Evolutionary conservation across 1,140 invertebrate genomes (phyloP).

Genomic region (Riptortus pedestris): DNA sequence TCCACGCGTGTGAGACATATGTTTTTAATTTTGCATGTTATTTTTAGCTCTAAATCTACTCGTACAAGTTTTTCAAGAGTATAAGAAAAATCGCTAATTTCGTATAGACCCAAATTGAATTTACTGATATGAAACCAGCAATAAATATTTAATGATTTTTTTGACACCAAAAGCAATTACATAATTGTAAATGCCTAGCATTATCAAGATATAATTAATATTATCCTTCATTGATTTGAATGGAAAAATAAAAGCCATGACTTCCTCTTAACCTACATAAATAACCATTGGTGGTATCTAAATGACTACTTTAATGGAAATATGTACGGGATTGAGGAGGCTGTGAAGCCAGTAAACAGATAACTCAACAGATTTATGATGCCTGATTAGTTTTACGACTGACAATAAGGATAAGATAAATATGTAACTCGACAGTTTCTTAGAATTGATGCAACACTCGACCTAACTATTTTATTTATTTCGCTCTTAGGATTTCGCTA

Average conservation of each 20-base stretch:
- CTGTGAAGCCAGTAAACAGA: background rate
- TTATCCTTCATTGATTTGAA: background rate
- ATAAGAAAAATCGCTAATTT: too few species aligned
- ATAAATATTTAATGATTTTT: too few species aligned
- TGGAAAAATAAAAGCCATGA: background rate
- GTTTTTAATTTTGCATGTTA: too few species aligned
- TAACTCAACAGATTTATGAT: background rate
- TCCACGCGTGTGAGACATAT: too few species aligned
- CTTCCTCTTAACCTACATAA: constrained; percentile 4
- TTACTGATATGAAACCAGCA: too few species aligned
- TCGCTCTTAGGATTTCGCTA: background rate
- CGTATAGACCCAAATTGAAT: too few species aligned
- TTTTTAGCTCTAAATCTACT: too few species aligned
- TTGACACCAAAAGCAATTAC: too few species aligned
- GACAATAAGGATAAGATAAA: constrained; percentile 11
- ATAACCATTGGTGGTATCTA: constrained; percentile 2
- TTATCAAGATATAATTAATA: background rate
- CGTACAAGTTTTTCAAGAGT: too few species aligned
- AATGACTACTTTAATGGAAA: background rate
- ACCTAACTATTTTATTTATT: background rate
- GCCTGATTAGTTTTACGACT: constrained; percentile 12
- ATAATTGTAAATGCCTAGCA: too few species aligned
- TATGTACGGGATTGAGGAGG: background rate
- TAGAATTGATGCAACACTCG: background rate
- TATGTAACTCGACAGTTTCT: background rate